phyloP scores from a whole-genome alignment of 2,888 invertebrate genomes.

The Tryphoninae sp. region DNA sequence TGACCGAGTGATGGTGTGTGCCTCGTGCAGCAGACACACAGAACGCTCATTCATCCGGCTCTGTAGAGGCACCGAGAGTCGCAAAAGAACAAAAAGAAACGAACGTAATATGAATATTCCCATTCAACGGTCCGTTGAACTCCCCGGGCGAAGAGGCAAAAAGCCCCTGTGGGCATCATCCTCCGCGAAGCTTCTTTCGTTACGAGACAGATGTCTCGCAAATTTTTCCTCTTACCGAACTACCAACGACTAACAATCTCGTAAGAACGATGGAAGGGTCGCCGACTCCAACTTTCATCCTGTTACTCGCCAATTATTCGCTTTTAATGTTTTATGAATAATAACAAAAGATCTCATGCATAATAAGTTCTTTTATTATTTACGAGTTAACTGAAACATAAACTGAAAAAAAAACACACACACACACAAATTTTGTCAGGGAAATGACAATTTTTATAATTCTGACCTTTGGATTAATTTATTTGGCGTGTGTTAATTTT shows the following conservation, averaged over 20 bases:
- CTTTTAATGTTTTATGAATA: not conserved
- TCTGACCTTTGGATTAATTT: no score
- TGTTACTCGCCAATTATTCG: not conserved
- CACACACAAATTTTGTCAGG: no score
- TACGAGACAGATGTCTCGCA: constrained; percentile 58
- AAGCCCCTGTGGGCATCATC: constrained; percentile 27
- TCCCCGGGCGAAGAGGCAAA: constrained; percentile 32
- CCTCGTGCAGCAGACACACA: constrained; percentile 51
- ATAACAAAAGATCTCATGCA: constrained; percentile 5
- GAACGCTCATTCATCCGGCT: constrained; percentile 63
- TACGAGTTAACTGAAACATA: not conserved
- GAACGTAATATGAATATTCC: constrained; percentile 58
- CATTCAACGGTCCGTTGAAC: constrained; percentile 63
- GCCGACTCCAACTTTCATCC: constrained; percentile 1
- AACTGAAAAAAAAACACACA: no score
- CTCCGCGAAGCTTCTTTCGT: constrained; percentile 29
- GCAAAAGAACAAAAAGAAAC: constrained; percentile 22
- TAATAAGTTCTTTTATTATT: not conserved
- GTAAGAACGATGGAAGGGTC: not conserved
- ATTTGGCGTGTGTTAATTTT: no score
- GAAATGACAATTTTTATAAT: no score
- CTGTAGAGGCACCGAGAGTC: constrained; percentile 36
- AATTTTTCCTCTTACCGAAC: constrained; percentile 42
- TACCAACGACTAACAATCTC: not conserved
- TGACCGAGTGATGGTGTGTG: constrained; percentile 53